Evolutionary conservation across 2,888 invertebrate species (phyloP).

Genomic region (Halocaridina rubra): DNA sequence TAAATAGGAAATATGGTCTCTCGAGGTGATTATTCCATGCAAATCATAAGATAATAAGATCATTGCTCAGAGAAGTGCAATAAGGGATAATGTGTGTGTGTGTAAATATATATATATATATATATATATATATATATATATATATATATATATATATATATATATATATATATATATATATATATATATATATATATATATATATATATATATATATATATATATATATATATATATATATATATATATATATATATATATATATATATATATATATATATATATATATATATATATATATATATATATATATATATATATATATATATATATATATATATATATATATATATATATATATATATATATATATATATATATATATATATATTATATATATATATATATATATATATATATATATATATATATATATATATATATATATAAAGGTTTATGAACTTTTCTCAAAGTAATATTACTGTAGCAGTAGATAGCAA

Average conservation of each 20-base stretch:
- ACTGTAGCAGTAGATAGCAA: no score
- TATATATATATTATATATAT: neutral
- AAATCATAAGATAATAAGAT: no score
- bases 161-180: slow-evolving; percentile 13
- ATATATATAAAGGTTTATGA: neutral
- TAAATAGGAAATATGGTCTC: no score
- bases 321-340: slow-evolving; percentile 20
- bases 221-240: slow-evolving; percentile 14
- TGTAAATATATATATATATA: slow-evolving; percentile 7
- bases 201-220: slow-evolving; percentile 19
- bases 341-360: slow-evolving; percentile 27
- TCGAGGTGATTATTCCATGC: no score
- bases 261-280: neutral
- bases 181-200: slow-evolving; percentile 14
- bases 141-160: slow-evolving; percentile 11
- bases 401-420: neutral
- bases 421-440: neutral
- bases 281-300: slow-evolving; percentile 17
- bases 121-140: slow-evolving; percentile 21
- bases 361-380: slow-evolving; percentile 20
- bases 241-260: neutral
- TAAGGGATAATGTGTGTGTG: neutral
- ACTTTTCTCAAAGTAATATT: no score
- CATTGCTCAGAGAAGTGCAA: no score
- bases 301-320: slow-evolving; percentile 24